A percentile compares a stretch with the other conserved stretches of the same genome.
These are phyloP conservation scores for Chymomyza amoena DNA, from an alignment of 2,888 invertebrate species.

Conservation along the genomic window DNA sequence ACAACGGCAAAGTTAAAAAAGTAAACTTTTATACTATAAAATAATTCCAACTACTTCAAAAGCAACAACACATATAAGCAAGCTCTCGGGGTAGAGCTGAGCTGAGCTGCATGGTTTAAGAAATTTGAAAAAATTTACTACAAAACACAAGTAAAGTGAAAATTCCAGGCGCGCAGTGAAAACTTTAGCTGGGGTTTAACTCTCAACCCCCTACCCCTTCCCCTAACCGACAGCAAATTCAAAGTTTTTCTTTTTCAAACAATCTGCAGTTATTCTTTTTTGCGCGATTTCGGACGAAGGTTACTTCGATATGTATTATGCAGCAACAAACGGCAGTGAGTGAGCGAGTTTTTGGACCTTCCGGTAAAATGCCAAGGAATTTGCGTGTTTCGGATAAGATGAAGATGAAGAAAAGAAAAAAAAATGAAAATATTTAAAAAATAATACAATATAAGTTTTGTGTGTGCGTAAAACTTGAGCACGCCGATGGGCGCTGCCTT, in stretches of 20 bases:
- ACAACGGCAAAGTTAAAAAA: slow-evolving; percentile 61
- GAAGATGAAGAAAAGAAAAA: background rate
- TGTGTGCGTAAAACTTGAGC: background rate
- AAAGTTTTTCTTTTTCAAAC: slow-evolving; percentile 66
- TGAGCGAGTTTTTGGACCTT: slow-evolving; percentile 16
- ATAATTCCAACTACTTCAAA: slow-evolving; percentile 64
- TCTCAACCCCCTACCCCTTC: no score
- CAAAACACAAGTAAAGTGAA: slow-evolving; percentile 61
- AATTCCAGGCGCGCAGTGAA: slow-evolving; percentile 65
- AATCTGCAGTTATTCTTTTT: slow-evolving; percentile 66
- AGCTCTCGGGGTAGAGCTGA: background rate
- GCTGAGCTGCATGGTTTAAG: slow-evolving; percentile 1
- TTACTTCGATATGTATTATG: slow-evolving; percentile 62
- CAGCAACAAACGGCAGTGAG: slow-evolving; percentile 30
- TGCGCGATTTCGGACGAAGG: slow-evolving; percentile 64
- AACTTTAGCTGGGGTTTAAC: slow-evolving; percentile 46
- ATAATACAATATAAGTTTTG: slow-evolving; percentile 2
- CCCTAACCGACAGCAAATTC: slow-evolving; percentile 45
- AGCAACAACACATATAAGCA: slow-evolving; percentile 1
- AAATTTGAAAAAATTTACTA: slow-evolving; percentile 36
- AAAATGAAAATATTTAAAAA: slow-evolving; percentile 2
- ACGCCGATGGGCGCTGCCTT: background rate
- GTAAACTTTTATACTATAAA: slow-evolving; percentile 73
- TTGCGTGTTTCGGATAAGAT: slow-evolving; percentile 36
- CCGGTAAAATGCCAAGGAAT: slow-evolving; percentile 35